Base-by-base conservation (phyloP, 2,888 invertebrate species). In the Dicranocentrus wangi region DNA sequence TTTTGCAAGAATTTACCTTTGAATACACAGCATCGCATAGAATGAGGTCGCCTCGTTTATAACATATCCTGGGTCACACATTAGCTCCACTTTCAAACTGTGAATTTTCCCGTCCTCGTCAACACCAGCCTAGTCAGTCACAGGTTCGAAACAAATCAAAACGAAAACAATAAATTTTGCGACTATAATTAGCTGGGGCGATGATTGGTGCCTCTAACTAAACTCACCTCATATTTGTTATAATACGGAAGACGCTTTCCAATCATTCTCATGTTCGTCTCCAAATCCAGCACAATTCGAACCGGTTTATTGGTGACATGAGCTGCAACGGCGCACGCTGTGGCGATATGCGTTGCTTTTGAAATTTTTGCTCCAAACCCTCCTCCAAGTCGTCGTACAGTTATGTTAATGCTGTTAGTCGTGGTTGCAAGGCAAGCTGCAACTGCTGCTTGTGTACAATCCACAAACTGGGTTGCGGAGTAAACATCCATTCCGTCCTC, bases 401-500 rank as follows among this genome's bases (percentile, higher is more conserved):
- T 17, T 1, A 72, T 8, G 5, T 39, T 61, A 27, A 66, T 51
- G 51, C 66, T 66, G 51, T n/a, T n/a, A n/a, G n/a, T n/a, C n/a
- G n/a, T n/a, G n/a, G n/a, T n/a, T n/a, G n/a, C n/a, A n/a, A n/a
- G n/a, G n/a, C n/a, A n/a, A n/a, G n/a, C n/a, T n/a, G 93, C 90
- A 5, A 94, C 89, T 0, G 90, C 90, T 25, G 90, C 87, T 87
- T 93, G 93, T 0, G 89, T 88, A 13, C 91, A 87, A 85, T 93
- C 92, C 84, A 92, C 89, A 90, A 91, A 93, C 86, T 94, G 94
- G 0, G 92, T 91, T 0, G 93, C 87, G 0, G 91, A 89, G 86
- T 91, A 92, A 0, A 95, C 91, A 80, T 93, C 92, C 85, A 94
- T 89, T 0, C 93, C 93, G 84, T 93, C 93, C 88, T 95, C 95